A percentile compares a stretch with the other conserved stretches of the same genome.
Conservation (phyloP, 2,888 invertebrate genomes). For the Andrena chrysosceles region DNA sequence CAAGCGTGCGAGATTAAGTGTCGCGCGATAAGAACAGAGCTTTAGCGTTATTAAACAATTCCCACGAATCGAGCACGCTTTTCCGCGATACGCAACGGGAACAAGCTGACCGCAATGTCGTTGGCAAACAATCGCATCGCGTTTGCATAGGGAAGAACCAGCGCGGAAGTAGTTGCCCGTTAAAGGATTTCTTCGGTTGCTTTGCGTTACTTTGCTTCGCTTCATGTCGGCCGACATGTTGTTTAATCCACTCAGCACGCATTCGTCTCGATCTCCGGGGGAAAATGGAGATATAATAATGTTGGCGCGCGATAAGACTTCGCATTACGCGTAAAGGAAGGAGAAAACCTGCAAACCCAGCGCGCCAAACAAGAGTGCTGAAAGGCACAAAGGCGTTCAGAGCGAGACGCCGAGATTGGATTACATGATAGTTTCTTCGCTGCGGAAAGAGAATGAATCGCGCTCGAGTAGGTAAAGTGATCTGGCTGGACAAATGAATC, state of each 20-base stretch:
- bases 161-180: constrained; percentile 48
- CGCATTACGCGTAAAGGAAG: not conserved
- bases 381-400: not conserved
- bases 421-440: not conserved
- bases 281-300: constrained; percentile 21
- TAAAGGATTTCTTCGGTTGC: constrained; percentile 50
- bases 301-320: not conserved
- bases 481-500: not conserved
- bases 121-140: not conserved
- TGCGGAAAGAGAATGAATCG: not conserved
- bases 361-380: not conserved
- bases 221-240: not conserved
- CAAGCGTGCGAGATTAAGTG: not conserved
- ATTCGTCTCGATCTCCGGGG: constrained; percentile 24
- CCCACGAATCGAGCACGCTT: too few species aligned
- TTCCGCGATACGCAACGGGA: too few species aligned
- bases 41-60: constrained; percentile 31
- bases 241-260: constrained; percentile 57
- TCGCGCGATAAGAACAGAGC: constrained; percentile 24
- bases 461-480: not conserved
- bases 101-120: constrained; percentile 8
- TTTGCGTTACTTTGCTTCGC: constrained; percentile 25
- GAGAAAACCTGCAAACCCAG: not conserved
- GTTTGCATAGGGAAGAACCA: constrained; percentile 36
- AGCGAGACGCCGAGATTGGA: not conserved